A percentile compares a stretch with the other conserved stretches of the same genome.
Evolutionary conservation across 2,113 vertebrate species (phyloP).

Genomic region (Xiphorhynchus elegans): DNA sequence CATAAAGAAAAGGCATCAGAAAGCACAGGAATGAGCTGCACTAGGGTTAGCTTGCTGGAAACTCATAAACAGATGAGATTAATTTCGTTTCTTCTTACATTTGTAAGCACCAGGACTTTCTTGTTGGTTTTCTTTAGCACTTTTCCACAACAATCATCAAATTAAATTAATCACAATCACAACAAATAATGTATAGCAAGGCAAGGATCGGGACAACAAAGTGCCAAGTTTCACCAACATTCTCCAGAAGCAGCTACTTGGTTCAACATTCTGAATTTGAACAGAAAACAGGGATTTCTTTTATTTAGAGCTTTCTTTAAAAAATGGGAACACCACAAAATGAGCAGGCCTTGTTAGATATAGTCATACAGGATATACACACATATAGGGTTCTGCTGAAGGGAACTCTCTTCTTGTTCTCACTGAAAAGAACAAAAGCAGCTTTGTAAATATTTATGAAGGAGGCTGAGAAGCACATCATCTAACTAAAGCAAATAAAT

Average conservation of each 20-base stretch:
- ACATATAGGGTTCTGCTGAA: neutral
- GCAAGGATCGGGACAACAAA: neutral
- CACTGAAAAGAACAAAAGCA: neutral
- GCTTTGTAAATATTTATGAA: neutral
- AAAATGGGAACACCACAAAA: conserved; percentile 27
- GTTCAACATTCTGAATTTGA: neutral
- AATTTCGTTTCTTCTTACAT: neutral
- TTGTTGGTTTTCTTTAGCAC: neutral
- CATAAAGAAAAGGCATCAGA: neutral
- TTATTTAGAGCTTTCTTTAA: conserved; percentile 29
- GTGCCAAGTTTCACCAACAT: neutral
- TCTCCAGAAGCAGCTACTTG: conserved; percentile 21
- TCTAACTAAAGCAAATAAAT: conserved; percentile 48
- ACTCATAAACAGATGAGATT: neutral
- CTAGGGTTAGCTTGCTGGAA: neutral
- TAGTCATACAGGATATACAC: neutral
- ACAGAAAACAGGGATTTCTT: neutral
- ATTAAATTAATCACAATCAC: neutral
- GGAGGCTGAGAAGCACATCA: neutral
- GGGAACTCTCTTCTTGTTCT: neutral
- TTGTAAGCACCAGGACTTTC: neutral
- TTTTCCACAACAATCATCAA: neutral
- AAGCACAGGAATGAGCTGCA: neutral
- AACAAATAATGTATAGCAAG: neutral
- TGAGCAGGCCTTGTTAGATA: neutral